A percentile compares a stretch with the other conserved stretches of the same genome.
These are phyloP conservation scores for Idaea aversata DNA, from an alignment of 2,888 invertebrate genomes.

Conservation along the genomic window DNA sequence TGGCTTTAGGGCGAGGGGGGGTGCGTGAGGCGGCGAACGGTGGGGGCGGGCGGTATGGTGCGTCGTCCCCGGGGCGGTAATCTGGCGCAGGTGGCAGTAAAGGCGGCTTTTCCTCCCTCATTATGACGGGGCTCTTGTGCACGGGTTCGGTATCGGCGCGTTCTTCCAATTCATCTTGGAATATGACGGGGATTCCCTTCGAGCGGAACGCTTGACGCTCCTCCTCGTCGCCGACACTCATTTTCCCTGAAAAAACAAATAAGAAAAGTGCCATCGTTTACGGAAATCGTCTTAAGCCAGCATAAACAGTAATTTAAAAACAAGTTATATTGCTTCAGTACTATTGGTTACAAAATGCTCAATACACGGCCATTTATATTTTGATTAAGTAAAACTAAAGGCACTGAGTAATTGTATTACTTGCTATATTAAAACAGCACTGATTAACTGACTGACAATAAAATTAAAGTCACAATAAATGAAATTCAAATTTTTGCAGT, in stretches of 20 bases:
- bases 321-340: too few relatives aligned
- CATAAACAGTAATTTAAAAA: too few relatives aligned
- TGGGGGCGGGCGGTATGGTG: constrained; percentile 95
- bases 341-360: too few relatives aligned
- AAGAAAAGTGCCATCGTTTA: background rate
- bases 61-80: constrained; percentile 81
- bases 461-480: background rate
- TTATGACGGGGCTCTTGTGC: constrained; percentile 95
- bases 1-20: constrained; percentile 89
- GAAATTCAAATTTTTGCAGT: background rate
- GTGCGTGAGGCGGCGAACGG: constrained; percentile 89
- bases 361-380: too few relatives aligned
- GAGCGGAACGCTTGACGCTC: constrained; percentile 91
- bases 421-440: background rate
- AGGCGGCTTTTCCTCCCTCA: constrained; percentile 97
- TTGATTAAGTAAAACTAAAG: too few relatives aligned
- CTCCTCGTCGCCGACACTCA: constrained; percentile 86
- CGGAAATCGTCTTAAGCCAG: background rate
- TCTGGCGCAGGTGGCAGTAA: constrained; percentile 88
- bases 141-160: constrained; percentile 92
- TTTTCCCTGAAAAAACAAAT: constrained; percentile 80
- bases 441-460: background rate
- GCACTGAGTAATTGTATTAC: background rate
- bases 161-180: constrained; percentile 97
- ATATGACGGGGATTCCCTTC: constrained; percentile 96